Evolutionary conservation across 2,113 vertebrate genomes (phyloP).

Genomic region (Antennarius striatus): DNA sequence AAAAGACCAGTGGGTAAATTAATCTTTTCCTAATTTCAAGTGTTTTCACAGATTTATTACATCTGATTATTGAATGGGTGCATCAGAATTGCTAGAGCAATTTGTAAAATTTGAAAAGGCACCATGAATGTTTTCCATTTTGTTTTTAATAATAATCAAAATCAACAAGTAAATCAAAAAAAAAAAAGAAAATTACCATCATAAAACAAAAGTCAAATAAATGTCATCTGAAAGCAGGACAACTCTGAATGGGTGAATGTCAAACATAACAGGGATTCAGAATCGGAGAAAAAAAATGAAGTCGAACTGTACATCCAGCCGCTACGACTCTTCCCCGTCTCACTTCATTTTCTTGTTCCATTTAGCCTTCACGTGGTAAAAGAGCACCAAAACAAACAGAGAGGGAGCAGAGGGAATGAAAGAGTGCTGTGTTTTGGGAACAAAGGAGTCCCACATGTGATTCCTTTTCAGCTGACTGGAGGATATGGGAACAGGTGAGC

Average conservation of each 20-base stretch:
- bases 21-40: slow-evolving; percentile 47
- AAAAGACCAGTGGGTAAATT: slow-evolving; percentile 33
- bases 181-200: slow-evolving; percentile 48
- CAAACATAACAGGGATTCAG: slow-evolving; percentile 58
- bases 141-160: slow-evolving; percentile 66
- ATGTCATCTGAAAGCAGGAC: slow-evolving; percentile 34
- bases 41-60: slow-evolving; percentile 40
- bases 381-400: slow-evolving; percentile 77
- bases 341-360: slow-evolving; percentile 50
- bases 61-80: slow-evolving; percentile 17
- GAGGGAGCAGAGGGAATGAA: slow-evolving; percentile 71
- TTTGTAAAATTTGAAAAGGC: slow-evolving; percentile 30
- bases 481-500: slow-evolving; percentile 31
- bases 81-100: neutral
- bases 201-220: slow-evolving; percentile 8
- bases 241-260: slow-evolving; percentile 29
- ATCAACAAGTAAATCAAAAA: slow-evolving; percentile 54
- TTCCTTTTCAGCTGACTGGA: slow-evolving; percentile 60
- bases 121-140: slow-evolving; percentile 40
- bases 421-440: slow-evolving; percentile 72
- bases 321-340: slow-evolving; percentile 37
- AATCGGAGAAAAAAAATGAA: slow-evolving; percentile 37
- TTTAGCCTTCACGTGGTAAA: slow-evolving; percentile 67
- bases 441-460: slow-evolving; percentile 29
- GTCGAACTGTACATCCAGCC: slow-evolving; percentile 55